Evolutionary conservation across 2,113 vertebrate genomes (phyloP), one percentile per base, ranked within the genome.

Genomic region (Passer montanus): DNA sequence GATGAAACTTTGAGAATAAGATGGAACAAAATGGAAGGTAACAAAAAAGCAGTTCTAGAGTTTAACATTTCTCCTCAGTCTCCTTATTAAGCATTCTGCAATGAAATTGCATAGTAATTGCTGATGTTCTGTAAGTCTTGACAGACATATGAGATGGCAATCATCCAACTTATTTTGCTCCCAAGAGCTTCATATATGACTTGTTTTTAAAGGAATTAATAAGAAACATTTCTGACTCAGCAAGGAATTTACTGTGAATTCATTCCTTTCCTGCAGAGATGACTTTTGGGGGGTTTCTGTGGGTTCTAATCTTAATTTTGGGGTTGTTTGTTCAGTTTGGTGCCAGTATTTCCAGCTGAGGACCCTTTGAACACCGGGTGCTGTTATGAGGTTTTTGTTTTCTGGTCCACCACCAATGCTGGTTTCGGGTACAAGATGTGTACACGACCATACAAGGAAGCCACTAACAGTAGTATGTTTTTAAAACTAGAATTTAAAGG

Each of bases 271-370:
- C 19, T 76, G 67, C 35, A 73, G 17, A 9, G 19, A 7, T 2
- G 4, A 33, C 7, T 28, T 63, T 28, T 2, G 4, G 15, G 3
- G 20, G 2, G 4, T 0, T 60, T 68, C 21, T 39, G 37, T 18
- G 31, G 12, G 10, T 13, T 86, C 55, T 56, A 76, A 41, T 46
- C 50, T 41, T 30, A 60, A 39, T 53, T 63, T 77, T 26, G 11
- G 23, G 14, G 4, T 15, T 63, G 41, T 60, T 79, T 49, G 58
- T 20, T 53, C 39, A 30, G 18, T 69, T 52, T 20, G 7, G 30
- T 66, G 33, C 20, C 75, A 59, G 1, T 53, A 74, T 55, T 66
- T 66, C 21, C 53, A 85, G 44, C 0, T 1, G 4, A 85, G 27
- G 28, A 23, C 6, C 13, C 30, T 68, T 18, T 60, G 31, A 90